Base-by-base conservation (phyloP, 2,113 vertebrate genomes). In the Acanthochromis polyacanthus region DNA sequence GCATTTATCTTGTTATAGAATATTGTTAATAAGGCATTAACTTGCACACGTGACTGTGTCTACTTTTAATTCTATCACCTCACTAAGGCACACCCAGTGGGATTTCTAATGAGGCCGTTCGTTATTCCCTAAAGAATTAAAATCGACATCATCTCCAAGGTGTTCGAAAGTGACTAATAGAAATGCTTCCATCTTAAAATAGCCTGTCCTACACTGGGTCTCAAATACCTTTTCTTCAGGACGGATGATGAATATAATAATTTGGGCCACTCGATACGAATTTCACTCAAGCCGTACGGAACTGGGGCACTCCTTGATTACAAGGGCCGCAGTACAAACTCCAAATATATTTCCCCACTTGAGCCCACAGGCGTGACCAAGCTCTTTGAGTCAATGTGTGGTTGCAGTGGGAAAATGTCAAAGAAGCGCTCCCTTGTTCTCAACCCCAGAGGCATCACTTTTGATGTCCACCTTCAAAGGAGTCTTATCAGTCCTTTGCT, bases 401-500 rank as follows among this genome's bases (percentile, higher is more conserved):
- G 63, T 60, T 77, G 68, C 66, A 60, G 36, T 57, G 75, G 78
- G 84, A 62, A 88, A 86, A 86, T 85, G 88, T 89, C 87, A 87
- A 74, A 85, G 83, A 83, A 71, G 75, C 62, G 5, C 70, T 80
- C 65, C 58, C 84, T 87, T 88, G 88, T 88, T 90, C 87, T 85
- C 71, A 51, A 14, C 53, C 86, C 92, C 85, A 83, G 79, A 90
- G 89, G 89, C 90, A 22, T 71, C 80, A 81, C 83, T 30, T 90
- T 89, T 91, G 84, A 91, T 89, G 86, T 91, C 88, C 85, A 90
- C 85, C 88, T 90, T 89, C 88, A 92, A 90, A 87, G 76, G 11
- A 48, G 50, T 60, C 75, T 85, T 86, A 88, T 88, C 89, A 50
- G 58, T 57, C 30, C 59, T 77, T 69, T 77, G 87, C 85, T 89